These are phyloP conservation scores for Amiota mariae DNA, from an alignment of 2,888 invertebrate species.

Conservation along the genomic window DNA sequence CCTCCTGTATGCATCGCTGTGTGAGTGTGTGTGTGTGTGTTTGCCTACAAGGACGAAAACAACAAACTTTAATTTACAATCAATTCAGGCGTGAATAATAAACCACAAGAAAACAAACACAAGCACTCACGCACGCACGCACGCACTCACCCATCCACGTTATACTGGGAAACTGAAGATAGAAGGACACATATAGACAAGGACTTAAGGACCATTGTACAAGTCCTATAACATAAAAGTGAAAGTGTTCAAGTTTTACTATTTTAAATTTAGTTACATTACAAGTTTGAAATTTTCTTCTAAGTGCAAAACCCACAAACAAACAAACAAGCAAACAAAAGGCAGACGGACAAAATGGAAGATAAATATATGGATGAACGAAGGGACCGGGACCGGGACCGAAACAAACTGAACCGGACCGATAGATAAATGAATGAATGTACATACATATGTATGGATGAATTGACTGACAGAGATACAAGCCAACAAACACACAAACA, in stretches of 20 bases:
- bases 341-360: conserved; percentile 23
- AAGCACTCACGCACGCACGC: conserved; percentile 23
- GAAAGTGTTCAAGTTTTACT: conserved; percentile 65
- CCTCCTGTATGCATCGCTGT: background rate
- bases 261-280: conserved; percentile 62
- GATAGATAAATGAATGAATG: background rate
- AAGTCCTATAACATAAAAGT: conserved; percentile 52
- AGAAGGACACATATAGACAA: background rate
- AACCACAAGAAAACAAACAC: conserved; percentile 70
- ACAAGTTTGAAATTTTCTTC: conserved; percentile 61
- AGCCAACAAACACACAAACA: conserved; percentile 40
- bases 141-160: background rate
- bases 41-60: background rate
- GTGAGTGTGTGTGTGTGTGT: conserved; percentile 20
- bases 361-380: background rate
- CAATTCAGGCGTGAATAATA: conserved; percentile 73
- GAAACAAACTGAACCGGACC: background rate
- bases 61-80: conserved; percentile 72
- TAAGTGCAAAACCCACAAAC: conserved; percentile 15
- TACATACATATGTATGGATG: no score
- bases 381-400: no score
- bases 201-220: background rate
- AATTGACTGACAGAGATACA: background rate
- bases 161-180: background rate
- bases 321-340: conserved; percentile 42